Evolutionary conservation across 1,140 invertebrate species (phyloP).

Genomic region (Nomia melanderi): DNA sequence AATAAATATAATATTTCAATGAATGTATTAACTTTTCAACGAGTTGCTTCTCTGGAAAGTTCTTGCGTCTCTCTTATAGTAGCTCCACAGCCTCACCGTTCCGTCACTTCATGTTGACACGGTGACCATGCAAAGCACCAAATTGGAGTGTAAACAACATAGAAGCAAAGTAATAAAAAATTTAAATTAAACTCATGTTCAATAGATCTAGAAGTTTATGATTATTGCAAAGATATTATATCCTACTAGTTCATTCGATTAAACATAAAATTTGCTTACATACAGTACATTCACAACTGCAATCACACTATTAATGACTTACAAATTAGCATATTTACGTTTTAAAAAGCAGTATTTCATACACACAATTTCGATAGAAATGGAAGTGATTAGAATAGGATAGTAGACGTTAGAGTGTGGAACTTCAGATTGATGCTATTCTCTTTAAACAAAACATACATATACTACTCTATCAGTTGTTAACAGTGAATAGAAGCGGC

Average conservation of each 20-base stretch:
- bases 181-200: constrained; percentile 61
- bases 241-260: constrained; percentile 36
- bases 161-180: constrained; percentile 73
- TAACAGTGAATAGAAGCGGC: neutral
- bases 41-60: constrained; percentile 79
- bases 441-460: neutral
- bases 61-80: constrained; percentile 75
- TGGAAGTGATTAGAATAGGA: neutral
- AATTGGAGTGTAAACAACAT: constrained; percentile 78
- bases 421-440: neutral
- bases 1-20: constrained; percentile 67
- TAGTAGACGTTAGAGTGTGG: neutral
- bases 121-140: constrained; percentile 80
- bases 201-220: constrained; percentile 11
- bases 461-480: neutral
- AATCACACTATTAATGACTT: constrained; percentile 25
- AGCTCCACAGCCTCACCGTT: constrained; percentile 78
- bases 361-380: constrained; percentile 18
- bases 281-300: constrained; percentile 27
- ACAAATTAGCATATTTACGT: constrained; percentile 15
- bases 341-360: constrained; percentile 36
- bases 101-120: constrained; percentile 74
- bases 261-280: constrained; percentile 25
- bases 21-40: constrained; percentile 74
- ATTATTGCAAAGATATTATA: constrained; percentile 23